Evolutionary conservation across 1,140 invertebrate genomes (phyloP), one percentile per base, ranked within the genome.

Genomic region (Holcopasites calliopsidis): DNA sequence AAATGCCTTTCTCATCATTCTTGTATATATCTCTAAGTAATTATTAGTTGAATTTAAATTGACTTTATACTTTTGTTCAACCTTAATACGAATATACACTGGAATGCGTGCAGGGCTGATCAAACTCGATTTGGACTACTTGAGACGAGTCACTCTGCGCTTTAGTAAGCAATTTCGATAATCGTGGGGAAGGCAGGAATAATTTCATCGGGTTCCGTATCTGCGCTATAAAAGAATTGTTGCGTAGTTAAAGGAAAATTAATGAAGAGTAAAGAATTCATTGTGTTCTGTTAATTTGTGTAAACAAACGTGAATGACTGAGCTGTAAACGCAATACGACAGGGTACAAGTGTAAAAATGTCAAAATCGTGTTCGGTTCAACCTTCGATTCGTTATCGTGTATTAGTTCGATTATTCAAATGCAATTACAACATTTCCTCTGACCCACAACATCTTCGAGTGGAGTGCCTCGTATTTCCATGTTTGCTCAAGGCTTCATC

Each of bases 181-280:
- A 62, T 52, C 69, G 69, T 72, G 58, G 44, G 57, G 62, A 40
- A n/a, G n/a, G n/a, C n/a, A n/a, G n/a, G n/a, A n/a, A n/a, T n/a
- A n/a, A n/a, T n/a, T n/a, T n/a, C n/a, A n/a, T n/a, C n/a, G n/a
- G n/a, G n/a, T n/a, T n/a, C n/a, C n/a, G n/a, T n/a, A n/a, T n/a
- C n/a, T n/a, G n/a, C n/a, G n/a, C n/a, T n/a, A n/a, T n/a, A n/a
- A n/a, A n/a, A n/a, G n/a, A n/a, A n/a, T n/a, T n/a, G n/a, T n/a
- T n/a, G n/a, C n/a, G n/a, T n/a, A n/a, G n/a, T n/a, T n/a, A n/a
- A n/a, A n/a, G n/a, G n/a, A n/a, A n/a, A n/a, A n/a, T n/a, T n/a
- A n/a, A n/a, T n/a, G n/a, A n/a, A n/a, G n/a, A n/a, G n/a, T n/a
- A n/a, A n/a, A n/a, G n/a, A n/a, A n/a, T n/a, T n/a, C n/a, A n/a